Percentiles rank a stretch among this genome's conserved stretches.
These are phyloP conservation scores for Acanthisitta chloris DNA, from an alignment of 2,113 vertebrate genomes.

Conservation along the genomic window DNA sequence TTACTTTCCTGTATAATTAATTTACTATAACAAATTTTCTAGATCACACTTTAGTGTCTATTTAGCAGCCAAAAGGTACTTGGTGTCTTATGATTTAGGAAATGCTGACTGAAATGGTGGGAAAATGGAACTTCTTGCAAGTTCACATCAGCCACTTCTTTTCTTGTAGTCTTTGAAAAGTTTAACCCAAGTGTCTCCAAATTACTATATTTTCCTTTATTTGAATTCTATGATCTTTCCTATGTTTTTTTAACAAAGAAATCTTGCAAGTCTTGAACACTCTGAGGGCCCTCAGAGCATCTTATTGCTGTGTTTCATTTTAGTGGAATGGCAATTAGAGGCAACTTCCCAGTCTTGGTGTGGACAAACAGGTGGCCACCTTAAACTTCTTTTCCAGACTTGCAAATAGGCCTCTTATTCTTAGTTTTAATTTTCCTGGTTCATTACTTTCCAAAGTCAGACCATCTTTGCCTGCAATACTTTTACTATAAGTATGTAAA, in stretches of 20 bases:
- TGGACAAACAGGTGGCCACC: neutral
- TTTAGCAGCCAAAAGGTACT: neutral
- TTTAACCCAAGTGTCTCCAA: neutral
- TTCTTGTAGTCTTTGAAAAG: neutral
- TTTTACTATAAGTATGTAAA: neutral
- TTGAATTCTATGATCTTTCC: neutral
- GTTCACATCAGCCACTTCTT: neutral
- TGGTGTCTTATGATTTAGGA: neutral
- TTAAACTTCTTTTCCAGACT: neutral
- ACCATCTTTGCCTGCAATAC: neutral
- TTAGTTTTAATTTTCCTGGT: neutral
- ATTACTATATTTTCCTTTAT: neutral
- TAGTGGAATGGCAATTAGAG: neutral
- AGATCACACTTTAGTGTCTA: neutral
- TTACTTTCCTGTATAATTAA: neutral
- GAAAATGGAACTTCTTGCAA: neutral
- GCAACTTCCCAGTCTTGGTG: neutral
- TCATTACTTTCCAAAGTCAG: neutral
- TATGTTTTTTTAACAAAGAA: neutral
- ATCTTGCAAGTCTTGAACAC: neutral
- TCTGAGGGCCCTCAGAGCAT: neutral
- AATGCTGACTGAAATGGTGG: neutral
- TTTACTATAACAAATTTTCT: neutral
- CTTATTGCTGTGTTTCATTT: neutral
- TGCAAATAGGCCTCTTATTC: neutral